phyloP scores from a whole-genome alignment of 2,888 invertebrate genomes.

The Didymodactylos carnosus region DNA sequence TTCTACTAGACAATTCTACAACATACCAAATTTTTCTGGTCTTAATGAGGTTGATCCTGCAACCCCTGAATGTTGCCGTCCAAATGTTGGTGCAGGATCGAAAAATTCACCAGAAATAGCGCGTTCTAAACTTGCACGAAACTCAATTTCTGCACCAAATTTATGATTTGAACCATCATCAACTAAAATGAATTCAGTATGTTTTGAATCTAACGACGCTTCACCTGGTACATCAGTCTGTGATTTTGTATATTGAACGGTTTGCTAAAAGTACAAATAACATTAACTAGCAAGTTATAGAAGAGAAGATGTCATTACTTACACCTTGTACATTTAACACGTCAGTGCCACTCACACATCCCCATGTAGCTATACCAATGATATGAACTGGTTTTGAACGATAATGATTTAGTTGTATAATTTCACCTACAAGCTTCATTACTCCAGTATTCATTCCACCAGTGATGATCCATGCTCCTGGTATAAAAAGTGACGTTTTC shows the following conservation, averaged over 20 bases:
- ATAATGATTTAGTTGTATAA: slow-evolving; percentile 18
- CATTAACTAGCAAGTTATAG: too few relatives aligned
- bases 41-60: neutral
- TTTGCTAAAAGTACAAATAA: too few relatives aligned
- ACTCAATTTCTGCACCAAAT: slow-evolving; percentile 27
- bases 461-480: slow-evolving; percentile 17
- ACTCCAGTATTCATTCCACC: slow-evolving; percentile 12
- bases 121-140: slow-evolving; percentile 5
- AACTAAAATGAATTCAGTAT: slow-evolving; percentile 34
- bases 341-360: slow-evolving; percentile 28
- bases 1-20: neutral
- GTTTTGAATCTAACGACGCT: slow-evolving; percentile 32
- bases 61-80: neutral
- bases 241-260: neutral
- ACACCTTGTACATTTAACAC: neutral
- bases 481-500: too few relatives aligned
- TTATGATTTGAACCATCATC: slow-evolving; percentile 30
- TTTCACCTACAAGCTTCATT: slow-evolving; percentile 13
- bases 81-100: neutral
- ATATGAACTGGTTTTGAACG: neutral
- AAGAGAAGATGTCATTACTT: too few relatives aligned
- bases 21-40: neutral
- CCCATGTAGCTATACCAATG: slow-evolving; percentile 32
- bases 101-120: neutral
- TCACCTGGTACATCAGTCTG: slow-evolving; percentile 3